A percentile compares a stretch with the other conserved stretches of the same genome.
These are phyloP conservation scores for Acanthosoma haemorrhoidale DNA, from an alignment of 2,888 invertebrate species.

Conservation along the genomic window DNA sequence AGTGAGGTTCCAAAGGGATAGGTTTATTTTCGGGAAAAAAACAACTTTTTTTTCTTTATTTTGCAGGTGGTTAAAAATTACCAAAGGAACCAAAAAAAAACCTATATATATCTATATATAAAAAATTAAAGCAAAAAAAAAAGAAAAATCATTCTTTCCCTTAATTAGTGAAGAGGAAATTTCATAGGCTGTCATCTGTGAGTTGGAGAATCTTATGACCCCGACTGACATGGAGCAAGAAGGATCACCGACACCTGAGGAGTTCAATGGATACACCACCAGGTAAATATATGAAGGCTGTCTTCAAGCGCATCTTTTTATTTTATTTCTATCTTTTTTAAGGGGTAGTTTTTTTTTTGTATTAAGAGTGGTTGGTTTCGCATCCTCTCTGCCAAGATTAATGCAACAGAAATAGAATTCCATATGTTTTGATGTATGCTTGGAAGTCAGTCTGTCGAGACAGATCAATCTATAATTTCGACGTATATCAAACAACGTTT, in stretches of 20 bases:
- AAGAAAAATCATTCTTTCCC: neutral
- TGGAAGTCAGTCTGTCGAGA: no score
- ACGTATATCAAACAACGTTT: no score
- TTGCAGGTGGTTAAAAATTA: conserved; percentile 28
- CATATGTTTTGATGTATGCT: no score
- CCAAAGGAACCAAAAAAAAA: conserved; percentile 27
- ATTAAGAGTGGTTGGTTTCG: no score
- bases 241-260: conserved; percentile 35
- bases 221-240: conserved; percentile 34
- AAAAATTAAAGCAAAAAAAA: conserved; percentile 15
- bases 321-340: neutral
- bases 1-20: neutral
- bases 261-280: conserved; percentile 36
- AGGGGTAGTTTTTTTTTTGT: no score
- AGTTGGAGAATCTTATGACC: conserved; percentile 7
- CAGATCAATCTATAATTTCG: no score
- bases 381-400: no score
- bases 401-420: no score
- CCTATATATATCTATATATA: neutral
- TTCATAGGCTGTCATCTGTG: neutral
- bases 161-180: neutral
- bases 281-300: conserved; percentile 9
- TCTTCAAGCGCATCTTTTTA: neutral
- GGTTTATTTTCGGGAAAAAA: neutral
- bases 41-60: neutral